Base-by-base conservation (phyloP, 2,797 vertebrate genomes). In the Typhlichthys subterraneus region DNA sequence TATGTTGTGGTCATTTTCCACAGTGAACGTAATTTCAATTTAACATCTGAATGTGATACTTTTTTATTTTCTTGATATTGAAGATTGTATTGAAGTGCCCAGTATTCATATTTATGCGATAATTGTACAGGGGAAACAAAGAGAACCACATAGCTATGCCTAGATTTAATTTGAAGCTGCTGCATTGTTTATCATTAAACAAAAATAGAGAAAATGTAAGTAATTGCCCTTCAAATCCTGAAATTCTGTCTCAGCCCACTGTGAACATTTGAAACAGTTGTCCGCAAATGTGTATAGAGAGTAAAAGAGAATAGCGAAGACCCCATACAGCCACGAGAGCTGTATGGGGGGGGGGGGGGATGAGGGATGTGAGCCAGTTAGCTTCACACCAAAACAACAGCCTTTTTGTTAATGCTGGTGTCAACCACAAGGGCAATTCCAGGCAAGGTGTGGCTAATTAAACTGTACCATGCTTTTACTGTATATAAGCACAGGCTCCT, bases 81-180 rank as follows among this genome's bases (percentile, higher is more conserved):
- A 82, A 70, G 73, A 73, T 75, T 61, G 83, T 70, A 85, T 74
- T 69, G 77, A 85, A 77, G 63, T 88, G 78, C 88, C 84, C 84
- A 86, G 73, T 87, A 82, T 76, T 80, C 74, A 71, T 88, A 84
- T 88, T 87, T 89, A 87, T 91, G 75, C 48, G 85, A 78, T 77
- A 73, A 59, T 63, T 63, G 68, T 77, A 57, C 47, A 10, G 57
- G 51, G 11, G 17, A 49, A 47, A 68, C 23, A 70, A 76, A 84
- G 67, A 85, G 81, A 82, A 88, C 77, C 86, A 86, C 85, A 68
- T 70, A 77, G 75, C 83, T 86, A 71, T 84, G 66, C 74, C 75
- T 81, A 79, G 59, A 81, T 67, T 68, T 38, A 73, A 66, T 65
- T 73, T 75, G 42, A 66, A 69, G 23, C 63, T 51, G 54, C 64